Evolutionary conservation across 1,140 invertebrate genomes (phyloP).

Genomic region (Monochamus saltuarius): DNA sequence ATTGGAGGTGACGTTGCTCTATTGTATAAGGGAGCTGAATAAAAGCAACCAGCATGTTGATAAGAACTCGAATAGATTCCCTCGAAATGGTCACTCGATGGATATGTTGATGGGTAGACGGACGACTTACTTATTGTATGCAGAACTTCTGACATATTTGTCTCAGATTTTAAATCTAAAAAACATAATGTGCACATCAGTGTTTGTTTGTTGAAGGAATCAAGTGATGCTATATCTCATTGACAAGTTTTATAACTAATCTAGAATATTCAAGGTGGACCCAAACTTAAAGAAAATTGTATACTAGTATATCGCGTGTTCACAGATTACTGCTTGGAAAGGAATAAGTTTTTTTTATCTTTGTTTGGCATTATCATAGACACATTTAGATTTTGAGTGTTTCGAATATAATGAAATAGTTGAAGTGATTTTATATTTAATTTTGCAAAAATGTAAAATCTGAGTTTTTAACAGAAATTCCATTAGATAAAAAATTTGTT

Average conservation of each 20-base stretch:
- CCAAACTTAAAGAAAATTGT: neutral
- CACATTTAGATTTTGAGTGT: no score
- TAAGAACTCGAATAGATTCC: constrained; percentile 41
- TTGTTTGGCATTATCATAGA: no score
- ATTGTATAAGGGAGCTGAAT: constrained; percentile 41
- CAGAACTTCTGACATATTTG: constrained; percentile 33
- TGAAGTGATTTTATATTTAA: no score
- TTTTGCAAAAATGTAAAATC: no score
- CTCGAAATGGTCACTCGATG: constrained; percentile 37
- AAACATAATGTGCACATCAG: constrained; percentile 11
- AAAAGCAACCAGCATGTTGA: constrained; percentile 45
- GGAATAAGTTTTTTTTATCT: no score
- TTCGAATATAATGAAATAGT: no score
- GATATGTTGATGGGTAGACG: constrained; percentile 30
- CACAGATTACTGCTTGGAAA: no score
- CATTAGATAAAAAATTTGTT: no score
- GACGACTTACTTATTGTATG: constrained; percentile 38
- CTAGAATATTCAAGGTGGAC: neutral
- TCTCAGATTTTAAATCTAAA: constrained; percentile 40
- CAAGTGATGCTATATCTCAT: neutral
- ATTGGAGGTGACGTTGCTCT: constrained; percentile 25
- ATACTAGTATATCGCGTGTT: no score
- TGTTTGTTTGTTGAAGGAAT: neutral
- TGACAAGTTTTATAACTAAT: neutral
- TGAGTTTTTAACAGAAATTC: no score